Percentiles rank a stretch among this genome's conserved stretches.
These are phyloP conservation scores for Diachasma alloeum DNA, from an alignment of 1,140 invertebrate genomes.

Conservation along the genomic window DNA sequence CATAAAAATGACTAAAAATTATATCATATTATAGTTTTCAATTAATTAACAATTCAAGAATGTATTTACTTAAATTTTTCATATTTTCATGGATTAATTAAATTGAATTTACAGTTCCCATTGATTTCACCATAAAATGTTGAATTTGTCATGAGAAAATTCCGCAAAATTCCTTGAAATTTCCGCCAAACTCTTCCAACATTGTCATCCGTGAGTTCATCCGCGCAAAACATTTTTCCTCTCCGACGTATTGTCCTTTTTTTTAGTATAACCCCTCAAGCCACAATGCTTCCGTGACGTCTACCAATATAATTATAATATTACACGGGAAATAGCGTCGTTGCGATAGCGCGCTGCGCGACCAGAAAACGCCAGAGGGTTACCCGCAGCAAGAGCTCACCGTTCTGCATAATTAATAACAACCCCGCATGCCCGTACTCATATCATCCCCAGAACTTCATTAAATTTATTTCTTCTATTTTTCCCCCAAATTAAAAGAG, in stretches of 20 bases:
- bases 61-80: too few species aligned
- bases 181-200: too few species aligned
- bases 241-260: too few species aligned
- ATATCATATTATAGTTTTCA: too few species aligned
- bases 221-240: not conserved
- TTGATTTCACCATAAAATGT: too few species aligned
- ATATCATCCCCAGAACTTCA: conserved; percentile 27
- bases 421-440: conserved; percentile 10
- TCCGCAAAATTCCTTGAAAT: too few species aligned
- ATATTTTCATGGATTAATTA: too few species aligned
- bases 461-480: conserved; percentile 44
- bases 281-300: conserved; percentile 36
- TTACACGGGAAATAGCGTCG: conserved; percentile 30
- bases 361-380: not conserved
- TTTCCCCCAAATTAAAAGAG: not conserved
- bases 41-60: too few species aligned
- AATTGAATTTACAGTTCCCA: too few species aligned
- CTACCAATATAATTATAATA: conserved; percentile 54
- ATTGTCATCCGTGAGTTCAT: not conserved
- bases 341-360: conserved; percentile 9
- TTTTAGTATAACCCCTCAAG: not conserved
- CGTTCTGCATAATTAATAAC: conserved; percentile 47
- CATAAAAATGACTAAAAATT: too few species aligned
- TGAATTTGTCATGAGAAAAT: too few species aligned
- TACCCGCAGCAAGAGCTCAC: not conserved